These are phyloP conservation scores for Mesorhabditis belari DNA, from an alignment of 2,888 invertebrate genomes.

Conservation along the genomic window DNA sequence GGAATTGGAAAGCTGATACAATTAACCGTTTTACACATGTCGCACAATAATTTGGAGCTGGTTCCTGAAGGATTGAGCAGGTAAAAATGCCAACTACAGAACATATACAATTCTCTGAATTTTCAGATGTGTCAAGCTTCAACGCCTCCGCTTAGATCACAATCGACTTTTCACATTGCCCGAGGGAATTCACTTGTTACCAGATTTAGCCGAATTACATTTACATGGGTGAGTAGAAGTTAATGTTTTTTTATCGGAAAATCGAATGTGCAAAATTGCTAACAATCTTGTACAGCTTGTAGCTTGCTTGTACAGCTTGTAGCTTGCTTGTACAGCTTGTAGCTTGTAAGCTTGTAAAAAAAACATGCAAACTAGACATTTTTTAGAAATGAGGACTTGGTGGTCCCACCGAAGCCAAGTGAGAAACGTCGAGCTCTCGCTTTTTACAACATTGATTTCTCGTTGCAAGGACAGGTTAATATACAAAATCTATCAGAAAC, in stretches of 20 bases:
- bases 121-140: slow-evolving; percentile 49
- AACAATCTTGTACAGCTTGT: background rate
- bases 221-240: slow-evolving; percentile 41
- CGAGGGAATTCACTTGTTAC: slow-evolving; percentile 88
- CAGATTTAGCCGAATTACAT: slow-evolving; percentile 73
- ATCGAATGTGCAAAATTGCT: background rate
- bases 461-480: slow-evolving; percentile 85
- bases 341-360: background rate
- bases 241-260: too few species aligned
- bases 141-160: slow-evolving; percentile 78
- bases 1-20: slow-evolving; percentile 90
- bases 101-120: slow-evolving; percentile 4
- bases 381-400: slow-evolving; percentile 72
- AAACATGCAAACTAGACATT: background rate
- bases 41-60: slow-evolving; percentile 91
- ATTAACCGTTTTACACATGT: slow-evolving; percentile 88
- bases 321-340: too few species aligned
- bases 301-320: too few species aligned
- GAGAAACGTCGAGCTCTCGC: slow-evolving; percentile 62
- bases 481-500: slow-evolving; percentile 54
- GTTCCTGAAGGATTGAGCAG: slow-evolving; percentile 78
- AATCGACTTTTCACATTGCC: slow-evolving; percentile 91
- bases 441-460: slow-evolving; percentile 98
- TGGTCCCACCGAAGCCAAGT: slow-evolving; percentile 93
- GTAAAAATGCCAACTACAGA: background rate